Percentiles rank a stretch among this genome's conserved stretches.
phyloP scores from a whole-genome alignment of 2,888 invertebrate genomes.

The Scaptomyza caliginosa region DNA sequence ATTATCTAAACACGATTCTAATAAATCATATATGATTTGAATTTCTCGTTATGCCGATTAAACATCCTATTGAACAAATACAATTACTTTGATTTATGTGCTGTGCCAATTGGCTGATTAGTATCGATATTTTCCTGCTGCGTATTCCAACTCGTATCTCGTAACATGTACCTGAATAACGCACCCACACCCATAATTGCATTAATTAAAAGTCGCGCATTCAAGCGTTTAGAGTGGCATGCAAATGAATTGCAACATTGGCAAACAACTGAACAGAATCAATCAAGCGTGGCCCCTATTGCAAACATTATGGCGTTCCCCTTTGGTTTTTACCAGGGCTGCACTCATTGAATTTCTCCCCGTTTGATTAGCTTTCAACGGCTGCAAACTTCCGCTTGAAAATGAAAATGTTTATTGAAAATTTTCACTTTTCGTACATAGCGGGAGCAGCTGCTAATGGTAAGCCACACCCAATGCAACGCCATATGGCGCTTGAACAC shows the following conservation, averaged over 20 bases:
- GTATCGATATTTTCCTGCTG: not conserved
- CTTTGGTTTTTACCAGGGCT: not conserved
- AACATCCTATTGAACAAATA: not conserved
- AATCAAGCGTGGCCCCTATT: constrained; percentile 63
- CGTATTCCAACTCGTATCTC: not conserved
- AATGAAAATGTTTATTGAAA: constrained; percentile 76
- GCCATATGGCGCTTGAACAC: constrained; percentile 36
- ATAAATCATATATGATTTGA: not conserved
- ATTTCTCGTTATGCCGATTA: not conserved
- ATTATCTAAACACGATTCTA: not conserved
- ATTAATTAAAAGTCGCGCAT: constrained; percentile 63
- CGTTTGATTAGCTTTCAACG: constrained; percentile 59
- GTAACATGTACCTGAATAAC: constrained; percentile 1
- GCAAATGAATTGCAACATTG: constrained; percentile 52
- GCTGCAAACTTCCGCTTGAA: constrained; percentile 60
- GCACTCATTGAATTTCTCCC: constrained; percentile 24
- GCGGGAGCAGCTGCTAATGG: constrained; percentile 46
- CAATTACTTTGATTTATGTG: not conserved
- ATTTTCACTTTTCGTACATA: constrained; percentile 75
- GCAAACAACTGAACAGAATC: constrained; percentile 48
- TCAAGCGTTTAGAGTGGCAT: constrained; percentile 53
- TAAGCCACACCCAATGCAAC: constrained; percentile 64
- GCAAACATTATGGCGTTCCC: constrained; percentile 14
- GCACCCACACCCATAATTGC: constrained; percentile 23
- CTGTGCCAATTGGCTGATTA: not conserved